A percentile compares a stretch with the other conserved stretches of the same genome.
These are phyloP conservation scores for Rhynchotus rufescens DNA, from an alignment of 2,797 vertebrate genomes.

Conservation along the genomic window DNA sequence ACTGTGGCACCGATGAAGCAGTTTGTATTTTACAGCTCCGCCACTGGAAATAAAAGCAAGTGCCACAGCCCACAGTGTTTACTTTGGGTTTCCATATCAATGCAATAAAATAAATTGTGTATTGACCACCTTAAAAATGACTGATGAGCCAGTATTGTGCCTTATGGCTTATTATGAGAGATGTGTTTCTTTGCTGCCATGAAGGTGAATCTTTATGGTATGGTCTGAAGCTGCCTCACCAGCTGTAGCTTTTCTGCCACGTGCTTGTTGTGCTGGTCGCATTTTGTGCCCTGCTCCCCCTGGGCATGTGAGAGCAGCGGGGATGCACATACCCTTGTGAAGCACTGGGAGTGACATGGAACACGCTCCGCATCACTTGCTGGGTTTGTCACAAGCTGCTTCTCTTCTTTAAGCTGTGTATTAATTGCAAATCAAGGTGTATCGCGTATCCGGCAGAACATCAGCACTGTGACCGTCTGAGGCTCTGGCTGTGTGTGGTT, in stretches of 20 bases:
- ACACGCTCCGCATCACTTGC: neutral
- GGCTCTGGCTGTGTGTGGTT: neutral
- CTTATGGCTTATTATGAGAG: neutral
- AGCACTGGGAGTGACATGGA: neutral
- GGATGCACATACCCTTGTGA: rapidly evolving
- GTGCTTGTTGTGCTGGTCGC: neutral
- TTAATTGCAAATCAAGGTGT: constrained; percentile 27
- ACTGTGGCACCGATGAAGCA: neutral
- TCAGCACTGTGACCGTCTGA: constrained; percentile 16
- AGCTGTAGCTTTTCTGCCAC: neutral
- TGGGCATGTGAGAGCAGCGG: neutral
- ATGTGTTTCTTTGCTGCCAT: neutral
- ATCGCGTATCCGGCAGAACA: constrained; percentile 28
- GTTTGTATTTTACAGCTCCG: neutral
- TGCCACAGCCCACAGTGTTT: neutral
- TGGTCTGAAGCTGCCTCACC: neutral
- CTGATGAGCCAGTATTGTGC: neutral
- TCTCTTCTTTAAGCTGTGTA: constrained; percentile 6
- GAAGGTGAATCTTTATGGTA: neutral
- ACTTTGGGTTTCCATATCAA: neutral
- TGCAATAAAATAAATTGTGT: constrained; percentile 49
- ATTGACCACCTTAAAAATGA: constrained; percentile 38
- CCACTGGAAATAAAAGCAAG: neutral
- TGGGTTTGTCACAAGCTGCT: neutral
- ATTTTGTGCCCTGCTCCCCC: neutral